Base-by-base conservation (phyloP, 1,140 invertebrate species). In the Zaprionus capensis region DNA sequence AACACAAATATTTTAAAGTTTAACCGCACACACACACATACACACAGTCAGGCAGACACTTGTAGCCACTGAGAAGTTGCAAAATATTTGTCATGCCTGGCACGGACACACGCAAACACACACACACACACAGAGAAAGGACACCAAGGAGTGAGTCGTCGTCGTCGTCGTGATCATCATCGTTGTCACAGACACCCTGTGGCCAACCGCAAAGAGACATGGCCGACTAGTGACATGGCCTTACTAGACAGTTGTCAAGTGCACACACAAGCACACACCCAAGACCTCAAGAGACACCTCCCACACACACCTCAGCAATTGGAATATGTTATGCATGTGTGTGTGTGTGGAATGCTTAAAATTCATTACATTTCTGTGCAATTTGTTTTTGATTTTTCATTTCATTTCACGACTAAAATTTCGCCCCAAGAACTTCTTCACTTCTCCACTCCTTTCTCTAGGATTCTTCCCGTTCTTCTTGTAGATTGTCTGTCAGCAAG, bases 381-480 rank as follows among this genome's bases (percentile, higher is more conserved):
- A 88, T 88, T 88, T 88, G 76, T 90, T 88, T 88, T 90, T 88
- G 85, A 88, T 88, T 88, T 88, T 88, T 88, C 85, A 81, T 90
- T 88, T 90, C 85, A 88, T 90, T 88, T 90, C 75, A 82, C 86
- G 73, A 57, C 73, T 56, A 62, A 80, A 77, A 46, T 46, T 46
- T 17, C n/a, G n/a, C 6, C 2, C 7, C n/a, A 17, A 11, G 7
- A 46, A 4, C 7, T 17, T 46, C n/a, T 46, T 17, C n/a, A 9
- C 0, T 9, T 46, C 6, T 46, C 41, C n/a, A 17, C 6, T 6
- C 3, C 15, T 28, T 70, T 57, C 14, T 31, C n/a, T 17, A 38
- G 44, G 26, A 46, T 71, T 55, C 31, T 7, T 11, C 4, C 31
- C 0, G 28, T 11, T 3, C 31, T 34, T 76, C 79, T 70, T 81